Base-by-base conservation (phyloP, 2,113 vertebrate species). In the Leptocoma aspasia region DNA sequence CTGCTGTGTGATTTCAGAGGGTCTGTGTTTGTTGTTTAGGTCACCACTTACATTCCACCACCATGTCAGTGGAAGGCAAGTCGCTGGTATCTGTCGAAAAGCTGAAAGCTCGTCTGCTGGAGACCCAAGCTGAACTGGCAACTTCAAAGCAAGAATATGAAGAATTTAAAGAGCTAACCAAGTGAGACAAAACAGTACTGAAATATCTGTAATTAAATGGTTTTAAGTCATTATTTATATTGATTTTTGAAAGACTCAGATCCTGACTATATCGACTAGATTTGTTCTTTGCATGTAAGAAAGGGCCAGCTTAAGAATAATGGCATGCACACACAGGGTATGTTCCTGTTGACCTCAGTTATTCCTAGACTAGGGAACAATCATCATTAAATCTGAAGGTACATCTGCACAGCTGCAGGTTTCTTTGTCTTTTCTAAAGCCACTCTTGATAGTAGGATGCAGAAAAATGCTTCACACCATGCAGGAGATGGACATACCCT, bases 151-250 rank as follows among this genome's bases (percentile, higher is more conserved):
- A 99, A 94, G 99, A 99, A 83, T 99, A 99, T 24, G 98, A 99
- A 93, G 99, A 99, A 92, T 99, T 98, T 97, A 99, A 99, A 97
- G 99, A 99, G 77, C 66, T 99, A 71, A 98, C 98, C 35, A 99
- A 98, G 99, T 99, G 97, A 98, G 98, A 86, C 81, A 52, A 84
- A 90, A 49, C 33, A 72, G 5, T 42, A 26, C 50, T 60, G 59
- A 64, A 41, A 17, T 85, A 27, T 37, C 17, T 84, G 52, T 23
- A 63, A 76, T 52, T 26, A 65, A 82, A 52, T 69, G 30, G 44
- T 22, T 52, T 84, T 47, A 61, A 87, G 71, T 41, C 37, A 47
- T 64, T 59, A 35, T n/a, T 87, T 63, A 3, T 7, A 45, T 18
- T 1, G 13, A 72, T 64, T 68, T 91, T 88, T 47, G 37, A 12